phyloP scores from a whole-genome alignment of 2,888 invertebrate species.

The Dryococelus australis region DNA sequence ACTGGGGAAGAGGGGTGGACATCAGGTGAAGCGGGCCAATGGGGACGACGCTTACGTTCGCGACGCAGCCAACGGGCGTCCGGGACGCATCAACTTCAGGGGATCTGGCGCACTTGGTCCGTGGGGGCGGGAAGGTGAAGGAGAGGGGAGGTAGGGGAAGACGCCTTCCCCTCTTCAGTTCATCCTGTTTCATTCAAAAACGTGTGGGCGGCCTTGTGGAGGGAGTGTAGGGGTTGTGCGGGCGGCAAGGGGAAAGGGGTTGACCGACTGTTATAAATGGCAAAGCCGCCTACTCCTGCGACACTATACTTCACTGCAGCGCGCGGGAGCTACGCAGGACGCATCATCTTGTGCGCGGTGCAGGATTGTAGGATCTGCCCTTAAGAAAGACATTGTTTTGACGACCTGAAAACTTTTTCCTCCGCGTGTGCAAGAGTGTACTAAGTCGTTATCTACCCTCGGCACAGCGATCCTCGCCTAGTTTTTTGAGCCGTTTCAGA shows the following conservation, averaged over 20 bases:
- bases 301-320: conserved; percentile 5
- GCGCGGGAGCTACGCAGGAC: not conserved
- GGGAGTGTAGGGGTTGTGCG: not conserved
- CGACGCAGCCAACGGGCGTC: not conserved
- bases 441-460: too few relatives aligned
- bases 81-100: not conserved
- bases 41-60: not conserved
- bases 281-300: not conserved
- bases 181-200: conserved; percentile 22
- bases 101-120: not conserved
- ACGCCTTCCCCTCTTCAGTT: not conserved
- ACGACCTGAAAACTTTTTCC: not conserved
- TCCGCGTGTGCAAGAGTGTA: not conserved
- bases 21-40: not conserved
- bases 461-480: not conserved
- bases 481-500: not conserved
- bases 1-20: not conserved
- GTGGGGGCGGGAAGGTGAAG: not conserved
- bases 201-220: conserved; percentile 5
- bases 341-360: not conserved
- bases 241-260: not conserved
- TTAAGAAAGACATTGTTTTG: not conserved
- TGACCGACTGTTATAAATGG: not conserved
- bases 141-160: not conserved
- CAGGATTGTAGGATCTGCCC: not conserved